A percentile compares a stretch with the other conserved stretches of the same genome.
Evolutionary conservation across 2,888 invertebrate species (phyloP).

Genomic region (Allophyes oxyacanthae): DNA sequence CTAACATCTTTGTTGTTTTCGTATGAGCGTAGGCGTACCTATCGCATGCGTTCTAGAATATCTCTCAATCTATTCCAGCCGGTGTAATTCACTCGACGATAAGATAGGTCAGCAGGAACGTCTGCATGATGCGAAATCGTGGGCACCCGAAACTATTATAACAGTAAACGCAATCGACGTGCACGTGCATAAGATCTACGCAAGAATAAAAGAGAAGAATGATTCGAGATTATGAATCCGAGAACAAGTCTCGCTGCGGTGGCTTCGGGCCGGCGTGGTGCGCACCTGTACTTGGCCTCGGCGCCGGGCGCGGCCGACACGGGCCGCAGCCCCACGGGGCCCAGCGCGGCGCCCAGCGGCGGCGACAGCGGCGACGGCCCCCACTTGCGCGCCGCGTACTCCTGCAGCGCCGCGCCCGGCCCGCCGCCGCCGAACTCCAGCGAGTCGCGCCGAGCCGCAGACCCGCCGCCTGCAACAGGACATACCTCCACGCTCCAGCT

Average conservation of each 20-base stretch:
- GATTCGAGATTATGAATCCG: background rate
- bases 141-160: conserved; percentile 5
- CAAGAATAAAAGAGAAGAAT: background rate
- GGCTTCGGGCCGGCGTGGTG: background rate
- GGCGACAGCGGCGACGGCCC: conserved; percentile 91
- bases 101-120: conserved; percentile 20
- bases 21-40: conserved; percentile 7
- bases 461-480: conserved; percentile 83
- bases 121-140: conserved; percentile 5
- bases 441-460: conserved; percentile 85
- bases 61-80: conserved; percentile 9
- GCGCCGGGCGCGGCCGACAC: conserved; percentile 95
- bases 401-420: conserved; percentile 81
- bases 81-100: conserved; percentile 20
- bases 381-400: conserved; percentile 89
- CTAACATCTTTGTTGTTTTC: conserved; percentile 15
- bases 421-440: conserved; percentile 88
- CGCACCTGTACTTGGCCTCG: conserved; percentile 93
- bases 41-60: conserved; percentile 12
- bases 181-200: background rate
- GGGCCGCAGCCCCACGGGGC: conserved; percentile 91
- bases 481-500: conserved; percentile 70
- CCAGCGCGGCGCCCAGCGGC: conserved; percentile 91
- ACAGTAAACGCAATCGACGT: background rate
- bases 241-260: conserved; percentile 7